Evolutionary conservation across 2,113 vertebrate species (phyloP).

Genomic region (Struthidea cinerea): DNA sequence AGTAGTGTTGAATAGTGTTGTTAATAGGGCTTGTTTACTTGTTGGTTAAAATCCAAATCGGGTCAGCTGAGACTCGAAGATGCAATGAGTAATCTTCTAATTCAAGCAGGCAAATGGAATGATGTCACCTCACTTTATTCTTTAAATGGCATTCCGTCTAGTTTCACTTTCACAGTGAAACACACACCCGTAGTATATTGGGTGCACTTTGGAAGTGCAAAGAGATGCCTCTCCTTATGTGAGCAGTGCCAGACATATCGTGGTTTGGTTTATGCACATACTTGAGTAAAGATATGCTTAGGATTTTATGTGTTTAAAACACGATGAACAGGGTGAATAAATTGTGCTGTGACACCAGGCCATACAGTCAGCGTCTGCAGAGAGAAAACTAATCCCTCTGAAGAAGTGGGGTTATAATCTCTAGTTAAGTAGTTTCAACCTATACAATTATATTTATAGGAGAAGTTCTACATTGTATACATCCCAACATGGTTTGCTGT

Average conservation of each 20-base stretch:
- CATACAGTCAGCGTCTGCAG: background rate
- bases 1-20: constrained; percentile 31
- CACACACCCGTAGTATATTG: background rate
- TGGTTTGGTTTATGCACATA: background rate
- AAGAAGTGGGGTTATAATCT: background rate
- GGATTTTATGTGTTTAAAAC: background rate
- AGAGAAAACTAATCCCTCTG: background rate
- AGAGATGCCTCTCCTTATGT: background rate
- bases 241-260: background rate
- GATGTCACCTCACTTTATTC: constrained; percentile 58
- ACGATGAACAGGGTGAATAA: background rate
- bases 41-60: constrained; percentile 51
- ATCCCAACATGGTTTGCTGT: background rate
- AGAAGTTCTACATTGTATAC: background rate
- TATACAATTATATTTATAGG: background rate
- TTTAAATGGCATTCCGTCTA: constrained; percentile 41
- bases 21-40: constrained; percentile 62
- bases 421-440: background rate
- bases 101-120: background rate
- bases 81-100: constrained; percentile 53
- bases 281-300: background rate
- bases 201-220: background rate
- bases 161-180: constrained; percentile 56
- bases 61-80: constrained; percentile 59
- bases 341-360: background rate